Percentiles rank a stretch among this genome's conserved stretches.
phyloP scores from a whole-genome alignment of 1,140 invertebrate genomes.

The Orius insidiosus region DNA sequence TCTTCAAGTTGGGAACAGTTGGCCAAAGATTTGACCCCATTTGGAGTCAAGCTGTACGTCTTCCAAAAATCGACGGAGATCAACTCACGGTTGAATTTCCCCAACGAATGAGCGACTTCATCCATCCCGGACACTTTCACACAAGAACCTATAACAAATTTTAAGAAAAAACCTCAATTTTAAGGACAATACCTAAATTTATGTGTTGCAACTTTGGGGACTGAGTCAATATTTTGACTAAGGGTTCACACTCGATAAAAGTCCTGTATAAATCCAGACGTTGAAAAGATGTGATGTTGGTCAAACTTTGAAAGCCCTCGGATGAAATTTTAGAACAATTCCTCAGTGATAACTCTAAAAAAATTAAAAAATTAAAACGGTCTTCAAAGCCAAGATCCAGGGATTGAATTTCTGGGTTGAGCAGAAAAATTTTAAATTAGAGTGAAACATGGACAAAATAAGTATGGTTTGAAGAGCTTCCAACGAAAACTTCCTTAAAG shows the following conservation, averaged over 20 bases:
- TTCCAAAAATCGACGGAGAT: constrained; percentile 75
- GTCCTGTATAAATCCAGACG: constrained; percentile 63
- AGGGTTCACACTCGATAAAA: constrained; percentile 37
- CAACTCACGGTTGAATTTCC: constrained; percentile 42
- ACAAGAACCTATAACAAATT: constrained; percentile 28
- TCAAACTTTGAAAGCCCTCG: constrained; percentile 40
- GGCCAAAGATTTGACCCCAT: constrained; percentile 46
- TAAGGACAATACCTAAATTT: constrained; percentile 37
- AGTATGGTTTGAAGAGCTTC: no score
- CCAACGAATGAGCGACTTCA: constrained; percentile 43
- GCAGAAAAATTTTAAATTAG: no score
- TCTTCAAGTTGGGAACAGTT: constrained; percentile 56
- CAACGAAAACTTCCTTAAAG: no score
- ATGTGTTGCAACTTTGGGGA: constrained; percentile 52
- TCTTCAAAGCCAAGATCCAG: constrained; percentile 16
- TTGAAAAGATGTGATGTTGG: constrained; percentile 42
- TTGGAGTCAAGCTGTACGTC: constrained; percentile 48
- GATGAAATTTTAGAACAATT: constrained; percentile 33
- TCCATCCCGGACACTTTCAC: constrained; percentile 43
- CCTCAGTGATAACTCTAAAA: constrained; percentile 45
- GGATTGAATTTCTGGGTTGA: no score
- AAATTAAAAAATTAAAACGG: no score
- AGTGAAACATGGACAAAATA: no score
- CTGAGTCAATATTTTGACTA: constrained; percentile 42
- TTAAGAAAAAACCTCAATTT: constrained; percentile 8